These are phyloP conservation scores for Dryoscopus gambensis DNA, from an alignment of 2,113 vertebrate species.

Conservation along the genomic window DNA sequence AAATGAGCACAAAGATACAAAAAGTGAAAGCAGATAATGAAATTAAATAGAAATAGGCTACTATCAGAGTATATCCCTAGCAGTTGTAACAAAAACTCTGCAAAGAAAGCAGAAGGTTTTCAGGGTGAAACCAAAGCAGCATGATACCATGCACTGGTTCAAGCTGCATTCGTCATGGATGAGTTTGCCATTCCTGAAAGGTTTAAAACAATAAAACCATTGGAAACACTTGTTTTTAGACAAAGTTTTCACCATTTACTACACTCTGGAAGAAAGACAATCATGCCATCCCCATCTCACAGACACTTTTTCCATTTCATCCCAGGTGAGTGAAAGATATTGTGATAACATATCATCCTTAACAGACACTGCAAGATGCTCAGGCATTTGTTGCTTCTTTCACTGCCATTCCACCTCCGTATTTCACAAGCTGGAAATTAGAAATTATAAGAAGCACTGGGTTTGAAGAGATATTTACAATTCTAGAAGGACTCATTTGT, in stretches of 20 bases:
- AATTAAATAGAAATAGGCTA: not conserved
- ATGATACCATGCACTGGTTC: not conserved
- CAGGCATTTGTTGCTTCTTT: not conserved
- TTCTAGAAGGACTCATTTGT: not conserved
- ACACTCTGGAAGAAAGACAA: not conserved
- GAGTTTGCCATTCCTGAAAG: not conserved
- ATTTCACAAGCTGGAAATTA: not conserved
- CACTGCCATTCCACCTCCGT: not conserved
- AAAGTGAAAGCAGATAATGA: slow-evolving; percentile 33
- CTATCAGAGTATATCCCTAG: not conserved
- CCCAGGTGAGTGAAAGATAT: not conserved
- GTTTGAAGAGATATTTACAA: not conserved
- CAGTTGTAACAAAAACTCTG: not conserved
- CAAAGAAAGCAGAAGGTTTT: not conserved
- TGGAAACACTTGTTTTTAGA: not conserved
- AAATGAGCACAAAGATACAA: slow-evolving; percentile 20
- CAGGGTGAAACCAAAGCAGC: not conserved
- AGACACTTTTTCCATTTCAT: not conserved
- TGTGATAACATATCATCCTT: not conserved
- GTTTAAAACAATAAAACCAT: not conserved
- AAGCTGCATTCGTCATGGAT: not conserved
- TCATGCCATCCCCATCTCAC: not conserved
- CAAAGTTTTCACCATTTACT: not conserved
- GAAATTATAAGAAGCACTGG: not conserved
- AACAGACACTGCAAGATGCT: not conserved